A percentile compares a stretch with the other conserved stretches of the same genome.
phyloP scores from a whole-genome alignment of 2,113 vertebrate species.

The Sturnira hondurensis region DNA sequence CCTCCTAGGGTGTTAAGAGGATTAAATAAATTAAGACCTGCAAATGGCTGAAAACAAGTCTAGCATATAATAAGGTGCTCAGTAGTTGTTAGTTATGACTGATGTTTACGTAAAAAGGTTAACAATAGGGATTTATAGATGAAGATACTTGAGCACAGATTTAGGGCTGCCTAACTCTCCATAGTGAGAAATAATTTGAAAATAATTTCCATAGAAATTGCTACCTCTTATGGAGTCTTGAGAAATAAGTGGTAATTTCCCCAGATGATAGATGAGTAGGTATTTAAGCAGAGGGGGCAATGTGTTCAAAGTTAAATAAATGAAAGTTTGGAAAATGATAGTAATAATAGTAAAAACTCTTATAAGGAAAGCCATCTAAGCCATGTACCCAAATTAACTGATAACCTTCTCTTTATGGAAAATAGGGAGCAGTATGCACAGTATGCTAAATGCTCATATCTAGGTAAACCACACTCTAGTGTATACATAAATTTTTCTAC shows the following conservation, averaged over 20 bases:
- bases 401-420: background rate
- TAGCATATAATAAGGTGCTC: background rate
- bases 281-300: background rate
- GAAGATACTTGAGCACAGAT: background rate
- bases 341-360: background rate
- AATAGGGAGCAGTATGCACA: background rate
- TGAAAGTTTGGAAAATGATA: background rate
- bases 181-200: slow-evolving; percentile 20
- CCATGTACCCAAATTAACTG: background rate
- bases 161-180: background rate
- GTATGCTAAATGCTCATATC: background rate
- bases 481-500: background rate
- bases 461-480: background rate
- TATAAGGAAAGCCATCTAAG: background rate
- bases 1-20: background rate
- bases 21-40: background rate
- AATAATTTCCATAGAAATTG: background rate
- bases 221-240: background rate
- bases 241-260: background rate
- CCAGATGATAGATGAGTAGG: background rate
- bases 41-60: background rate
- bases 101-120: background rate
- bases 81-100: background rate
- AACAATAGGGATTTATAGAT: background rate
- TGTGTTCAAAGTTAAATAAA: background rate